Conservation (phyloP, 2,113 vertebrate genomes). For the Drymodes brunneopygia region DNA sequence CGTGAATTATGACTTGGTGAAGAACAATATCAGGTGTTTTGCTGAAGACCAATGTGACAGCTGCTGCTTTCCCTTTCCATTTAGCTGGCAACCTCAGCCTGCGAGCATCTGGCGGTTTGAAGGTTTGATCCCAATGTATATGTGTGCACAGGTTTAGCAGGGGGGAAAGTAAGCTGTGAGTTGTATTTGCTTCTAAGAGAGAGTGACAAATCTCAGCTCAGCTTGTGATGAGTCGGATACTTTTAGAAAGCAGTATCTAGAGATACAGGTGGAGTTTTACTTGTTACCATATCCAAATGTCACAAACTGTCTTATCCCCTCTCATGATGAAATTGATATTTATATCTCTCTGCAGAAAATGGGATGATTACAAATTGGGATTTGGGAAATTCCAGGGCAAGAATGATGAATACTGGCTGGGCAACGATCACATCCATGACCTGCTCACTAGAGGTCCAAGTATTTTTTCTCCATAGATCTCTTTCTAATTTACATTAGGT, state of each 20-base stretch:
- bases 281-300: background rate
- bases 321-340: background rate
- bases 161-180: background rate
- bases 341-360: conserved; percentile 73
- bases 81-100: background rate
- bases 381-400: conserved; percentile 85
- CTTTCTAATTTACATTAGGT: background rate
- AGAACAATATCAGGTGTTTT: background rate
- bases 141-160: background rate
- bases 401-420: conserved; percentile 90
- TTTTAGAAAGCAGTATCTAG: background rate
- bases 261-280: background rate
- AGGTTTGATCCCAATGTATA: background rate
- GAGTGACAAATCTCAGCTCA: background rate
- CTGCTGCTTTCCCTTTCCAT: background rate
- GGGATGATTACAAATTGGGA: conserved; percentile 86
- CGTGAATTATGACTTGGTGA: background rate
- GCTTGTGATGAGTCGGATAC: background rate
- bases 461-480: background rate
- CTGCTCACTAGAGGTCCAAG: conserved; percentile 76
- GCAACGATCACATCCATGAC: conserved; percentile 82
- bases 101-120: background rate
- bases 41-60: background rate
- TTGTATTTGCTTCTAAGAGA: background rate
- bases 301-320: background rate